Evolutionary conservation across 2,113 vertebrate species (phyloP).

Genomic region (Chlorodrepanis virens): DNA sequence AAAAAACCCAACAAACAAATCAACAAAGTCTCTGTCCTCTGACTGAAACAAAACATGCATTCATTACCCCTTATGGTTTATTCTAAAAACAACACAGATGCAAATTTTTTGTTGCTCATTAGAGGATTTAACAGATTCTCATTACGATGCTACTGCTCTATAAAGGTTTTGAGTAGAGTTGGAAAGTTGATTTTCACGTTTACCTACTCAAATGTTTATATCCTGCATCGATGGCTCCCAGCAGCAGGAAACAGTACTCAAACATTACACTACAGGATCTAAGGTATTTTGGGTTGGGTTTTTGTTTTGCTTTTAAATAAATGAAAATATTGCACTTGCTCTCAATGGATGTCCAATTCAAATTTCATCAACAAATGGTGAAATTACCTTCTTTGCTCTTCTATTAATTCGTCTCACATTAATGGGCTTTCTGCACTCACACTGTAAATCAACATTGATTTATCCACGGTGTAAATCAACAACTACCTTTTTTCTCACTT

Average conservation of each 20-base stretch:
- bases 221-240: neutral
- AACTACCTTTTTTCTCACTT: neutral
- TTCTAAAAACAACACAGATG: fast-evolving
- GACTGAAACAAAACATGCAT: neutral
- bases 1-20: neutral
- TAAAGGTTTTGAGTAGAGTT: neutral
- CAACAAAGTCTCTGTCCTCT: neutral
- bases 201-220: neutral
- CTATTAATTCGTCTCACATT: neutral
- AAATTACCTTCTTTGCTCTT: neutral
- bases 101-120: neutral
- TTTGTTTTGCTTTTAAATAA: neutral
- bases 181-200: neutral
- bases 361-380: neutral
- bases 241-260: neutral
- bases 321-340: neutral
- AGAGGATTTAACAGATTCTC: neutral
- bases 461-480: neutral
- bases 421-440: neutral
- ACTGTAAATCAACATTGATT: neutral
- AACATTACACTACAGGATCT: neutral
- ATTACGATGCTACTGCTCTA: neutral
- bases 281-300: neutral
- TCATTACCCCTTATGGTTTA: neutral
- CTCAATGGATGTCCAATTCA: neutral